Percentiles rank a stretch among this genome's conserved stretches.
These are phyloP conservation scores for Acropora tenuis DNA, from an alignment of 64 coral and sea anemone genomes.

Conservation along the genomic window DNA sequence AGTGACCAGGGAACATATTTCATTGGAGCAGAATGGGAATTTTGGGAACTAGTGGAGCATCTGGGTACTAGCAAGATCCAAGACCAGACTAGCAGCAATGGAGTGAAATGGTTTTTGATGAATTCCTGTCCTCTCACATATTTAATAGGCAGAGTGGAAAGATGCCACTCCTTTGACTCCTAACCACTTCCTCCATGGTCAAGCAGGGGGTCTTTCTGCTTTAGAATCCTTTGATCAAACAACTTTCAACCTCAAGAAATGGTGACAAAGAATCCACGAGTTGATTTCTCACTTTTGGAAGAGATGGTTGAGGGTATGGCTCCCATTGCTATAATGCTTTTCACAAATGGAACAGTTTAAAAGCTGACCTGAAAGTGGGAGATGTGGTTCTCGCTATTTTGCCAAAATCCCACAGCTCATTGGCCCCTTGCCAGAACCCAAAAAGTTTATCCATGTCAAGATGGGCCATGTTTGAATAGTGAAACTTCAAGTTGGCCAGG, in stretches of 20 bases:
- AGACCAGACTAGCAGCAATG: background rate
- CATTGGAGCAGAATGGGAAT: background rate
- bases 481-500: too few species aligned
- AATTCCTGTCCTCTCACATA: background rate
- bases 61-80: background rate
- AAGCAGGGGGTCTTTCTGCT: background rate
- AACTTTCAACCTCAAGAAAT: background rate
- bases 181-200: too few species aligned
- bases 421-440: too few species aligned
- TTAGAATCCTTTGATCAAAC: background rate
- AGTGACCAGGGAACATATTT: background rate
- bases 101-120: background rate
- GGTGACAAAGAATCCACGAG: background rate
- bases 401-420: too few species aligned
- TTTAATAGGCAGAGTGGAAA: background rate
- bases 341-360: too few species aligned
- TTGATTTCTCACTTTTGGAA: background rate
- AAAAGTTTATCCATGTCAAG: too few species aligned
- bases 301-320: background rate
- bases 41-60: background rate
- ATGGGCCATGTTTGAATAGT: too few species aligned
- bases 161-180: background rate
- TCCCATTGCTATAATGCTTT: too few species aligned
- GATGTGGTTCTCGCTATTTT: too few species aligned
- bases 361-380: too few species aligned